Base-by-base conservation (phyloP, 2,888 invertebrate genomes). In the Leptinotarsa tumamoca region DNA sequence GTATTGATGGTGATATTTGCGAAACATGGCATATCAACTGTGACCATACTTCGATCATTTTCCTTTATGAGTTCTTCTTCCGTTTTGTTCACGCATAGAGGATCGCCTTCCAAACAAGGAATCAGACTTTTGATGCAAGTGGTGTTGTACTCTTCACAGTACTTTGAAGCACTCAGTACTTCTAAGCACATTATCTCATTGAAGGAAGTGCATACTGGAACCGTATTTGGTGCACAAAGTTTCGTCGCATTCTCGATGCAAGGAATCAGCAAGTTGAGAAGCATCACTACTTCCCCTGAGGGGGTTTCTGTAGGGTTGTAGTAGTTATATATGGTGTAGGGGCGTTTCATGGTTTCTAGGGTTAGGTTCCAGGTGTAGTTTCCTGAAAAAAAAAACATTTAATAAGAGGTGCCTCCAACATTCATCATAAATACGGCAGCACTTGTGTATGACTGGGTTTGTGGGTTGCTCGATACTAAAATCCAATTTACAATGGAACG, bases 131-230 rank as follows among this genome's bases (percentile, higher is more conserved):
- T 84, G 3, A 83, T 71, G 74, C 85, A 86, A 15, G 82, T 82
- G 2, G 82, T 80, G 18, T 83, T 82, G 73, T 63, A 76, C 52
- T 83, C 82, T 23, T 79, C 80, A 70, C 86, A 86, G 58, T 84
- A 83, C n/a, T 74, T 71, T 0, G 84, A 80, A 18, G 83, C 76
- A 1, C 80, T 71, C 18, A 83, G 77, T 7, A 82, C 78, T 49
- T 83, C 82, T n/a, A 87, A 83, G 77, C 88, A 88, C 76, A 87
- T 80, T 70, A 87, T 84, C 63, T 85, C 85, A 33, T 82, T 83
- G 73, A 85, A 85, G 1, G 84, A 81, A 3, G 87, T 87, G 75
- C 88, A 88, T 23, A 87, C 81, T 0, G 86, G 83, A 21, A 82
- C 80, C 2, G 86, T 81, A 21, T 85, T 84, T 21, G 84, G 84